Conservation (phyloP, 2,797 vertebrate species). For the Hydrocynus forskahlii region DNA sequence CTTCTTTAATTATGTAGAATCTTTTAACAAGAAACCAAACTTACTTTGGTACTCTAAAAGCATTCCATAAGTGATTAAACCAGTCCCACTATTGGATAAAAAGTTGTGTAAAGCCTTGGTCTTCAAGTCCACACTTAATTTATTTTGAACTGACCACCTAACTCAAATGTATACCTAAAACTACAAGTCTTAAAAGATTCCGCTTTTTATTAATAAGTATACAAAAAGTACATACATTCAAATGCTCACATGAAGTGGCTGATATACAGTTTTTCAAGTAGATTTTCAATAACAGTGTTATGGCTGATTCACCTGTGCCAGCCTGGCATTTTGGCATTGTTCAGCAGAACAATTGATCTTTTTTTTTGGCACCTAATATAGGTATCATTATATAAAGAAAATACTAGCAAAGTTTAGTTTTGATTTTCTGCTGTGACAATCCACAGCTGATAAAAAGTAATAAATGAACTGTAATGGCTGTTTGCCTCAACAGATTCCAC, state of each 20-base stretch:
- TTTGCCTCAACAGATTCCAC: neutral
- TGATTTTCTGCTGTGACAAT: neutral
- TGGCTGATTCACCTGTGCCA: too few species aligned
- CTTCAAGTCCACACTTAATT: too few species aligned
- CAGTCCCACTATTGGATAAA: too few species aligned
- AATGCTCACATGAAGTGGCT: constrained; percentile 7
- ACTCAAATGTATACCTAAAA: neutral
- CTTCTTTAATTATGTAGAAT: too few species aligned
- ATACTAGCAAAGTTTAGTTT: too few species aligned
- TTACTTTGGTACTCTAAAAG: too few species aligned
- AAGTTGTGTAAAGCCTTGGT: too few species aligned
- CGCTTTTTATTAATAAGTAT: neutral
- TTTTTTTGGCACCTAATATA: neutral
- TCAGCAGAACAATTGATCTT: neutral
- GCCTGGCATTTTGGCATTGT: constrained; percentile 9
- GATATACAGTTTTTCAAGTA: constrained; percentile 26
- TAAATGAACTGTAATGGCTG: neutral
- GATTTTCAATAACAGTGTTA: neutral
- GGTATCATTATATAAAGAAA: neutral
- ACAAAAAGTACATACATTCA: constrained; percentile 21
- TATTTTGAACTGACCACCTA: neutral
- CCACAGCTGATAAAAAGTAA: neutral
- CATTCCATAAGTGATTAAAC: too few species aligned
- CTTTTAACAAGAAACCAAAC: too few species aligned
- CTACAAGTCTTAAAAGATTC: neutral